Evolutionary conservation across 2,113 vertebrate species (phyloP).

Genomic region (Lates calcarifer): DNA sequence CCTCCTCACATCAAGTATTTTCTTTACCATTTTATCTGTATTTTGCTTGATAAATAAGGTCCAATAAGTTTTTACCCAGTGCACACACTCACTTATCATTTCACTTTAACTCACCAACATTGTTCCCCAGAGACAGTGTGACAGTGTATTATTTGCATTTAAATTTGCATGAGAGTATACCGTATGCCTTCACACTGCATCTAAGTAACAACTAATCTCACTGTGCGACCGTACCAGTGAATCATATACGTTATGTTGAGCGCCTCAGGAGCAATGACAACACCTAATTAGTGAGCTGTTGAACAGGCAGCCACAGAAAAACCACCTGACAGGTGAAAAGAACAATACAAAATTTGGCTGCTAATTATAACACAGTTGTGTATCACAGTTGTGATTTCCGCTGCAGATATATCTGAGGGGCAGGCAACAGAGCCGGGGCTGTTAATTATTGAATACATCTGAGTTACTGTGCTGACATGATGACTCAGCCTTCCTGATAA

Average conservation of each 20-base stretch:
- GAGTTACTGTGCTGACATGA: constrained; percentile 1
- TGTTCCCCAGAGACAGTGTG: not conserved
- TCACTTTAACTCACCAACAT: not conserved
- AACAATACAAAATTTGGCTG: not conserved
- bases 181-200: not conserved
- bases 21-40: no score
- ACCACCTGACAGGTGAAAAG: constrained; percentile 42
- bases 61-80: not conserved
- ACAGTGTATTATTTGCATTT: constrained; percentile 2
- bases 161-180: constrained; percentile 7
- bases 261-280: constrained; percentile 15
- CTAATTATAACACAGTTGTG: constrained; percentile 40
- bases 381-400: constrained; percentile 13
- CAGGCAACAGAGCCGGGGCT: constrained; percentile 11
- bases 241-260: no score
- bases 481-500: constrained; percentile 19
- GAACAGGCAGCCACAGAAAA: constrained; percentile 17
- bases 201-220: not conserved
- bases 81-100: not conserved
- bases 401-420: constrained; percentile 10
- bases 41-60: not conserved
- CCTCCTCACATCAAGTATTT: no score
- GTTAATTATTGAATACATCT: constrained; percentile 9
- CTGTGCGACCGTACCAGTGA: not conserved
- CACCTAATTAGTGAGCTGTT: constrained; percentile 39